Base-by-base conservation (phyloP, 2,888 invertebrate species). In the Isoperla grammatica region DNA sequence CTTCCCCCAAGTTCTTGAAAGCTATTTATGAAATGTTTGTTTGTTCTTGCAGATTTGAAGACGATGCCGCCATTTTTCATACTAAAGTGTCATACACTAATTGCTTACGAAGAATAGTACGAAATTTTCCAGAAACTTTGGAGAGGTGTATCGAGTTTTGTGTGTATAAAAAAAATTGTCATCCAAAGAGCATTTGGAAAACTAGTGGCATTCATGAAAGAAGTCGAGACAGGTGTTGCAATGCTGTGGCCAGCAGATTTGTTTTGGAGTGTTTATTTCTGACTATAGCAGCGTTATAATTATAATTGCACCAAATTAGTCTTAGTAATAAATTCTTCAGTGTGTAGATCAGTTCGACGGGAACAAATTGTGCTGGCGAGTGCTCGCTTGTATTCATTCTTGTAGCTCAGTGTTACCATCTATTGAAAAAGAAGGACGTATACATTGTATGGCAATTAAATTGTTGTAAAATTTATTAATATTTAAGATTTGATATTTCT, bases 401-500 rank as follows among this genome's bases (percentile, higher is more conserved):
- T 35, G 53, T 37, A 39, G 17, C 12, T 56, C 22, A 17, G 45
- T 42, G 17, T 42, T 42, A 29, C 23, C 53, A 50, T 19, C 46
- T 46, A 46, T 46, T 29, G 15, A 49, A 49, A 53, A 37, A 37
- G 53, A 39, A 53, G 19, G 37, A 37, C 15, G n/a, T n/a, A 37
- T 37, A 53, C 35, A 19, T 23, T 50, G 49, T 50, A 50, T 35
- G 49, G 49, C 49, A 50, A 19, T 45, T 17, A 53, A 29, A 50
- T 39, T 22, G 40, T 23, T 56, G 22, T 54, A 48, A 46, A 22
- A 43, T 55, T 54, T 50, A 43, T 46, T 53, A 29, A 53, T 43
- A 23, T 22, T 53, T 56, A 61, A 40, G 49, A 56, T 59, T 61
- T 61, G 59, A 59, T 61, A 63, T 60, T 57, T 63, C 59, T 59